A percentile compares a stretch with the other conserved stretches of the same genome.
Evolutionary conservation across 2,888 invertebrate species (phyloP).

Genomic region (Eumacrocentrus americanus): DNA sequence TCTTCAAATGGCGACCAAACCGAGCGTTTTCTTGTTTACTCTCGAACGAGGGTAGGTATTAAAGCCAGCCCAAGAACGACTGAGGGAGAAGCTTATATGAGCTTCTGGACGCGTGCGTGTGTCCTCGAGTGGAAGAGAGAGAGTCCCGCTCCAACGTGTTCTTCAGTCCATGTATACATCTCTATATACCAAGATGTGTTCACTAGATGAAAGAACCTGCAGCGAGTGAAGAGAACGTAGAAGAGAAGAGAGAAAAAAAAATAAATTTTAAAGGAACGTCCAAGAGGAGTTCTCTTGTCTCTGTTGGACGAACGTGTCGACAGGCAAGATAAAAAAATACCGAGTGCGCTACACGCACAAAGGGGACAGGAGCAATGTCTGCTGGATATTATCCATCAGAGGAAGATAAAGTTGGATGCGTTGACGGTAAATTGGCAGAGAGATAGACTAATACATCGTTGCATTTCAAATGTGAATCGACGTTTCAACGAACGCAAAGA

Average conservation of each 20-base stretch:
- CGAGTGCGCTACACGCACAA: neutral
- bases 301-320: too few species aligned
- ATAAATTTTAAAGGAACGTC: conserved; percentile 38
- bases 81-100: conserved; percentile 6
- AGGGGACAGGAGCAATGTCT: neutral
- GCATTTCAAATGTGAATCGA: neutral
- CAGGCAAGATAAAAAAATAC: neutral
- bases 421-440: neutral
- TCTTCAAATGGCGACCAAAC: neutral
- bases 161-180: too few species aligned
- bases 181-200: conserved; percentile 24
- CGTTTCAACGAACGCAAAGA: neutral
- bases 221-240: neutral
- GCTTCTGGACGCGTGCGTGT: conserved; percentile 32
- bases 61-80: conserved; percentile 22
- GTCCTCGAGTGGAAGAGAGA: conserved; percentile 33
- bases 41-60: conserved; percentile 35
- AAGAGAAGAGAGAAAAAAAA: conserved; percentile 3
- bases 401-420: neutral
- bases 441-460: too few species aligned
- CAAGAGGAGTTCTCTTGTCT: too few species aligned
- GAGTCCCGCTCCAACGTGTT: conserved; percentile 35
- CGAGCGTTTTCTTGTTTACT: conserved; percentile 36
- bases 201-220: conserved; percentile 12
- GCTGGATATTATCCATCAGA: neutral